A percentile compares a stretch with the other conserved stretches of the same genome.
These are phyloP conservation scores for Balaeniceps rex DNA, from an alignment of 2,113 vertebrate genomes.

Conservation along the genomic window DNA sequence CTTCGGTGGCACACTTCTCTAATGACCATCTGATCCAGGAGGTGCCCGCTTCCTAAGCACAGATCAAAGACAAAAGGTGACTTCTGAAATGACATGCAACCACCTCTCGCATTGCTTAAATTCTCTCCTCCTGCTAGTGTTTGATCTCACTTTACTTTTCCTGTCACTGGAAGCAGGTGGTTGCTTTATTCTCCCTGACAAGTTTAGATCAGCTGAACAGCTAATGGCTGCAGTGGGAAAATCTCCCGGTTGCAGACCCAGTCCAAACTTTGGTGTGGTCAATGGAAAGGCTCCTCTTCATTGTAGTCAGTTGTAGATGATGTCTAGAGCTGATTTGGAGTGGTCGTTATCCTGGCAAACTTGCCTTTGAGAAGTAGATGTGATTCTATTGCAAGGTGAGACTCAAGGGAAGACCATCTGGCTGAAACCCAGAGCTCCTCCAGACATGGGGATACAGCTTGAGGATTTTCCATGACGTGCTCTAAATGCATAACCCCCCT, in stretches of 20 bases:
- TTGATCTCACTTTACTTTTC: constrained; percentile 52
- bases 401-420: neutral
- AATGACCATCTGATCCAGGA: constrained; percentile 61
- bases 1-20: constrained; percentile 63
- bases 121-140: constrained; percentile 45
- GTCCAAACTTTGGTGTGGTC: neutral
- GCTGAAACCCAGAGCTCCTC: neutral
- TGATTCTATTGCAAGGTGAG: neutral
- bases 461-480: neutral
- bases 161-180: constrained; percentile 48
- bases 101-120: constrained; percentile 51
- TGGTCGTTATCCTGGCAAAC: neutral
- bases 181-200: constrained; percentile 36
- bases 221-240: neutral
- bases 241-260: neutral
- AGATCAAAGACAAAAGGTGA: constrained; percentile 74
- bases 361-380: neutral
- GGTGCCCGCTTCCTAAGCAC: constrained; percentile 38
- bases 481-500: neutral
- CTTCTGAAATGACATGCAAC: constrained; percentile 66
- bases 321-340: neutral
- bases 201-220: constrained; percentile 38
- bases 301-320: neutral
- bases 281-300: neutral
- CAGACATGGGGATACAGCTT: neutral